Base-by-base conservation (phyloP, 2,113 vertebrate genomes). In the western clawed frog (Xenopus tropicalis) region DNA sequence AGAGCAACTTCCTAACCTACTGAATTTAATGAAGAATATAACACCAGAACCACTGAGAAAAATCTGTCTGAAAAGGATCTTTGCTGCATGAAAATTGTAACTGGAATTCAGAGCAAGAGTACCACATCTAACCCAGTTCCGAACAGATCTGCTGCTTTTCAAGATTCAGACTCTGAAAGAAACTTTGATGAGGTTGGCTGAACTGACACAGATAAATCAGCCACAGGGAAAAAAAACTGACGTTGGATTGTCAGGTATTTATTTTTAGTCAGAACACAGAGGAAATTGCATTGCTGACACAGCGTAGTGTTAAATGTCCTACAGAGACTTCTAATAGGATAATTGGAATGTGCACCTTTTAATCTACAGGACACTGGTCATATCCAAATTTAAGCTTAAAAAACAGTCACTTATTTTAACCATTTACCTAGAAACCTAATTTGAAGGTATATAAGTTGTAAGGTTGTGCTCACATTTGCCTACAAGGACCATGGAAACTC, bases 401-500 rank as follows among this genome's bases (percentile, higher is more conserved):
- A 37, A 37, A 37, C n/a, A 7, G 29, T 37, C 29, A 37, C 10
- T 37, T n/a, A n/a, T n/a, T n/a, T n/a, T n/a, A n/a, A n/a, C n/a
- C n/a, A n/a, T n/a, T 37, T 3, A 37, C 1, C 5, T 2, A 37
- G 29, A 37, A 37, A 37, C 29, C 29, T 37, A 37, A 37, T 3
- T 37, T 37, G 29, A 37, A 48, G 16, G 46, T 17, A 11, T 48
- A 48, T 48, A 17, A 48, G 1, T 48, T 16, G 16, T 13, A 48
- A 48, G 46, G 10, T 51, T 37, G 11, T 62, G 21, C 11, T 3
- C 57, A 23, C n/a, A 14, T 29, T 69, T 75, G n/a, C 51, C 23
- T 20, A 22, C 19, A 54, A 12, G 54, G 72, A 69, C 29, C 12
- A 75, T 69, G 72, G 72, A 62, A 52, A 68, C 44, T 69, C 72